phyloP scores from a whole-genome alignment of 2,113 vertebrate species.

The Antechinus stuartii region DNA sequence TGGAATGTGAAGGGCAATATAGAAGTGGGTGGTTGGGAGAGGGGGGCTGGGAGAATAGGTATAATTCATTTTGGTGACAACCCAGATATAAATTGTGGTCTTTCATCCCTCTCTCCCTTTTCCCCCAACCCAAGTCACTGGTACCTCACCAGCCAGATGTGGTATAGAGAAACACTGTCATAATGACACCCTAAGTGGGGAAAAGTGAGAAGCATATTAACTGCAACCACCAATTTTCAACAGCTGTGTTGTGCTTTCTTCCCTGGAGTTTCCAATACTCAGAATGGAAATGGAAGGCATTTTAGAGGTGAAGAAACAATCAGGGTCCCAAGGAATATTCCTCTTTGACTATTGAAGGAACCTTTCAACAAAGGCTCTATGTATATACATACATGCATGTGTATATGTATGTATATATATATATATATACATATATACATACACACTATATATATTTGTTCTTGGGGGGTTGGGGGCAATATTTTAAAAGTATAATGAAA shows the following conservation, averaged over 20 bases:
- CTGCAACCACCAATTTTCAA: slow-evolving; percentile 80
- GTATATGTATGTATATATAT: neutral
- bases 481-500: neutral
- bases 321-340: slow-evolving; percentile 73
- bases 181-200: slow-evolving; percentile 72
- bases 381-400: slow-evolving; percentile 21
- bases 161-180: slow-evolving; percentile 76
- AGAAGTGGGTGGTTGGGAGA: slow-evolving; percentile 37
- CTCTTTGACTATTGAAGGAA: slow-evolving; percentile 75
- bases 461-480: slow-evolving; percentile 40
- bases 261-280: slow-evolving; percentile 74
- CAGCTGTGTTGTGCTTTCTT: slow-evolving; percentile 86
- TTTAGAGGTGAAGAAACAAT: slow-evolving; percentile 77
- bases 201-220: slow-evolving; percentile 65
- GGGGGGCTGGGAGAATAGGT: slow-evolving; percentile 57
- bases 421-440: neutral
- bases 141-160: slow-evolving; percentile 77
- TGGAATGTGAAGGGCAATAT: slow-evolving; percentile 13
- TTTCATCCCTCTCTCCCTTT: slow-evolving; percentile 58
- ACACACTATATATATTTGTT: neutral
- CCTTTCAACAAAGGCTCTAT: slow-evolving; percentile 41
- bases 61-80: slow-evolving; percentile 77
- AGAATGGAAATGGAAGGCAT: slow-evolving; percentile 78
- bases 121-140: slow-evolving; percentile 57
- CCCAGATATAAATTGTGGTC: slow-evolving; percentile 75